Base-by-base conservation (phyloP, 2,888 invertebrate species). In the Orchesella flavescens region DNA sequence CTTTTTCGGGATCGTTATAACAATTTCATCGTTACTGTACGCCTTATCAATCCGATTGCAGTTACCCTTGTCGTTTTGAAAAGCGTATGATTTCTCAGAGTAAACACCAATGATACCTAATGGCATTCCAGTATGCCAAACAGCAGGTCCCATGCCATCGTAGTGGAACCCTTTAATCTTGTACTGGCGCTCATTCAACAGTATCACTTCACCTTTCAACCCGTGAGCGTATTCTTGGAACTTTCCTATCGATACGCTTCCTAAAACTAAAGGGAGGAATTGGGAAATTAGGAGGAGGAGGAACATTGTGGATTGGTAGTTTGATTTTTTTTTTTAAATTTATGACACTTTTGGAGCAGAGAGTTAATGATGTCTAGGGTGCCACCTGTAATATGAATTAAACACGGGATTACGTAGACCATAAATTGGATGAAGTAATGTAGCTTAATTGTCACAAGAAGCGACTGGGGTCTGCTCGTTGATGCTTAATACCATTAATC, bases 151-250 rank as follows among this genome's bases (percentile, higher is more conserved):
- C 1, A 3, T 19, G 1, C 75, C 75, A 49, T 63, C 65, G 19
- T 63, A 65, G 1, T 63, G 49, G 44, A 65, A 75, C 19, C 65
- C 76, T 43, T 68, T 76, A 15, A 76, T 76, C 21, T 19, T 24
- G 57, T 76, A 76, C 68, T 76, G 76, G n/a, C 76, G 23, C 15
- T 76, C 76, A 17, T 76, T 76, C 10, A 76, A 49, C 15, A 76
- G 1, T 5, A 76, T 57, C 34, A 76, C 76, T 55, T 76, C 76
- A 1, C 76, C 76, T 23, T 46, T 15, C n/a, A 76, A 55, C 24
- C 76, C 76, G 34, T 76, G 76, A 0, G 21, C 55, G n/a, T 76
- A 23, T 19, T 76, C 53, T 1, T 66, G 19, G 21, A 76, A 76
- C 19, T 23, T 76, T 10, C 76, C 76, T 12, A 76, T 34, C 10